Evolutionary conservation across 2,797 vertebrate species (phyloP), one percentile per base, ranked within the genome.

Genomic region (Hylomyscus alleni): DNA sequence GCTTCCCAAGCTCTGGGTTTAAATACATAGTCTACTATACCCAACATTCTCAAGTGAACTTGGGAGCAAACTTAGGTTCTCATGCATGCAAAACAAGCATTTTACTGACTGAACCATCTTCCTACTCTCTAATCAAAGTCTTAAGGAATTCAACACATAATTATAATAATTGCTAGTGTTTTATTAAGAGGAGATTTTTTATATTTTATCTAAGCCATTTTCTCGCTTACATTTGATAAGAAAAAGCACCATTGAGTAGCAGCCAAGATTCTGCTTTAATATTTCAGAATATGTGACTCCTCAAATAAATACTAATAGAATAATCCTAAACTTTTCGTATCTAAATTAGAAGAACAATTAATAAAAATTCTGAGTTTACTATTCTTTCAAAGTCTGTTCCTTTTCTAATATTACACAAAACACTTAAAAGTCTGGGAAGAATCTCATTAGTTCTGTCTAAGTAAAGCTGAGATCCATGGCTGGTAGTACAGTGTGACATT

Each of bases 131-230:
- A 72, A 54, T 44, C 26, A 78, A 47, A 65, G 14, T 24, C 47
- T 62, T 44, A 73, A 90, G 77, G 47, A 11, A 69, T 69, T 92
- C 37, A 72, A 77, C 60, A 80, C 40, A 29, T 31, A 72, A 50
- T 19, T 50, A 31, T 72, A 67, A 87, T 81, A 92, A 58, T 73
- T 65, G 20, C 50, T 77, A 65, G 9, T 91, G 29, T 31, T 75
- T 86, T 76, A 29, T 90, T 80, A n/a, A n/a, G 69, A 80, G 47
- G 31, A 22, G 47, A 15, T 14, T 87, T 82, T 82, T 96, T n/a
- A 91, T 12, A n/a, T 93, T 90, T 90, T 17, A 67, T 90, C 47
- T 87, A 81, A 69, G 83, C 40, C 75, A 76, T 86, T 73, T 87
- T 14, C 34, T 69, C 44, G 34, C 8, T 9, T 50, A 65, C 37